Conservation (phyloP, 1,140 invertebrate genomes). For the Atta cephalotes region DNA sequence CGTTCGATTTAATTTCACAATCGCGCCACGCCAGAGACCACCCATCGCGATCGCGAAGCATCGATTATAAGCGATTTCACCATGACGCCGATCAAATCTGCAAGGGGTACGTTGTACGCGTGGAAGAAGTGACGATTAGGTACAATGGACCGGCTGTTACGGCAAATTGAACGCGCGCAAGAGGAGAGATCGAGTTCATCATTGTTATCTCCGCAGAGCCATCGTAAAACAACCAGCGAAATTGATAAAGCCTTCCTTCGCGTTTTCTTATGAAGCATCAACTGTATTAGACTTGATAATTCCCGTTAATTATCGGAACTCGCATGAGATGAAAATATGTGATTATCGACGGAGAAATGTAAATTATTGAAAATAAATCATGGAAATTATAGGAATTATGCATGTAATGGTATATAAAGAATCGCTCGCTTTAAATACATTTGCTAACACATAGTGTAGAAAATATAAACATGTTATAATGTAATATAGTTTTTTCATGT, state of each 20-base stretch:
- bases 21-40: constrained; percentile 46
- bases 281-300: not conserved
- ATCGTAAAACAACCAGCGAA: not conserved
- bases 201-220: not conserved
- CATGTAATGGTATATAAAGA: not conserved
- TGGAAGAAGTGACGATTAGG: constrained; percentile 51
- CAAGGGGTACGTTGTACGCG: constrained; percentile 21
- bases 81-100: constrained; percentile 38
- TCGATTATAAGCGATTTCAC: constrained; percentile 39
- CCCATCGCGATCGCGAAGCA: constrained; percentile 52
- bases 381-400: constrained; percentile 10
- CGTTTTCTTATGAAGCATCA: not conserved
- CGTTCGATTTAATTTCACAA: constrained; percentile 71
- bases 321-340: constrained; percentile 1
- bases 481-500: not conserved
- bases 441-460: not conserved
- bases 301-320: constrained; percentile 16
- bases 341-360: not conserved
- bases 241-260: constrained; percentile 12
- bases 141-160: constrained; percentile 44
- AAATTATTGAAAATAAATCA: constrained; percentile 1
- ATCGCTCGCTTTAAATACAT: not conserved
- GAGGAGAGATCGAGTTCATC: not conserved
- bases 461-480: not conserved
- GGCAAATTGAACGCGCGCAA: constrained; percentile 25